These are phyloP conservation scores for Cynaeus angustus DNA, from an alignment of 2,888 invertebrate species.

Conservation along the genomic window DNA sequence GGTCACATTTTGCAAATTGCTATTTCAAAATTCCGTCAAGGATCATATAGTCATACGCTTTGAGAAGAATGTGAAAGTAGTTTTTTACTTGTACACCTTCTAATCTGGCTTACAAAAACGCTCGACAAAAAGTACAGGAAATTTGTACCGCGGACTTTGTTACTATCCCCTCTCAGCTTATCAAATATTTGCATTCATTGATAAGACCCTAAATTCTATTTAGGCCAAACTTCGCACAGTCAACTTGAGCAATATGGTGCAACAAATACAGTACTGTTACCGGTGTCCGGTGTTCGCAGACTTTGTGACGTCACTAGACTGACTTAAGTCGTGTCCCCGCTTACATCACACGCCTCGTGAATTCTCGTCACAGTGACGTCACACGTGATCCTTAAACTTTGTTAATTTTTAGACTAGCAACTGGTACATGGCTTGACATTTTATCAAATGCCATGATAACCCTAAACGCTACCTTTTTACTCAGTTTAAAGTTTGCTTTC, in stretches of 20 bases:
- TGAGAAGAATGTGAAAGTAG: too few species aligned
- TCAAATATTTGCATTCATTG: too few species aligned
- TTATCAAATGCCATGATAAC: constrained; percentile 11
- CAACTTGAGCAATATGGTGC: background rate
- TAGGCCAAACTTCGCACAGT: too few species aligned
- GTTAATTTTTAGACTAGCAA: background rate
- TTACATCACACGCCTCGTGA: constrained; percentile 32
- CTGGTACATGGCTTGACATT: background rate
- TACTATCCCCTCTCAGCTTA: too few species aligned
- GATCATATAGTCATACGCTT: too few species aligned
- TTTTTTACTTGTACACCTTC: too few species aligned
- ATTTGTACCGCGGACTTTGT: too few species aligned
- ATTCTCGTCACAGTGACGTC: constrained; percentile 33
- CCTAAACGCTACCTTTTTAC: background rate
- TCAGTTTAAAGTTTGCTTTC: background rate
- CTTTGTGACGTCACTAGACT: background rate
- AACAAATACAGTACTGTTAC: background rate
- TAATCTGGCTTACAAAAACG: too few species aligned
- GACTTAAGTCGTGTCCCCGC: background rate
- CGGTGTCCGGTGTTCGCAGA: background rate
- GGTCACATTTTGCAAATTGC: background rate
- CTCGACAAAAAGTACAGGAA: too few species aligned
- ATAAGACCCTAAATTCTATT: too few species aligned
- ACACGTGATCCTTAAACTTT: constrained; percentile 10
- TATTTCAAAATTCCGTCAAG: background rate